phyloP scores from a whole-genome alignment of 1,140 invertebrate species.

The Camponotus floridanus region DNA sequence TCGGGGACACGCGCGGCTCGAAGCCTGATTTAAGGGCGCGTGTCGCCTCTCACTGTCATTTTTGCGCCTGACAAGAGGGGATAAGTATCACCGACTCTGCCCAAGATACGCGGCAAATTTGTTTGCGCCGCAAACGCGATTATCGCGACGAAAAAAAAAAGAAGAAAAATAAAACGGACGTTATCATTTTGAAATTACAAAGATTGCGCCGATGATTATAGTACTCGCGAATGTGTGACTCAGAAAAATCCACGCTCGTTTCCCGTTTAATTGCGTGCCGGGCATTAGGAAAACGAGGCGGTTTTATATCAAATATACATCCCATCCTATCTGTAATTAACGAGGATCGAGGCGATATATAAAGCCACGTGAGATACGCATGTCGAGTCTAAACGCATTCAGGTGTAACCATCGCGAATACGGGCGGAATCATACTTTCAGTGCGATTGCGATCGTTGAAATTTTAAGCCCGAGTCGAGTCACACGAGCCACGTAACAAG shows the following conservation, averaged over 20 bases:
- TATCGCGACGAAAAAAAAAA: slow-evolving; percentile 7
- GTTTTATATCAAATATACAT: neutral
- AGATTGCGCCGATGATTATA: neutral
- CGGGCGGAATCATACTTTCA: slow-evolving; percentile 24
- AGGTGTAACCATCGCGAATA: neutral
- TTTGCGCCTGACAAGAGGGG: neutral
- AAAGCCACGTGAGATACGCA: neutral
- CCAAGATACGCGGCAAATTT: neutral
- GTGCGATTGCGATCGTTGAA: neutral
- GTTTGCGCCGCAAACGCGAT: neutral
- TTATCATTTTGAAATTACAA: neutral
- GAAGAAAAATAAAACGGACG: neutral
- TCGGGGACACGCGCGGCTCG: neutral
- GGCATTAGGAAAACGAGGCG: neutral
- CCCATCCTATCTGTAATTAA: neutral
- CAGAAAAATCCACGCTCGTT: slow-evolving; percentile 17
- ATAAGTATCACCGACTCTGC: no score
- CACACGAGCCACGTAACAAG: slow-evolving; percentile 6
- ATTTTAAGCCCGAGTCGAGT: neutral
- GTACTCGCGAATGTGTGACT: neutral
- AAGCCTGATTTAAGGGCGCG: neutral
- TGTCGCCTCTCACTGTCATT: neutral
- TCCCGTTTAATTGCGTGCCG: slow-evolving; percentile 13
- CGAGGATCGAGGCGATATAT: neutral
- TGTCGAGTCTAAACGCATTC: neutral